phyloP scores from a whole-genome alignment of 2,113 vertebrate species.

The Megaceryle torquata region DNA sequence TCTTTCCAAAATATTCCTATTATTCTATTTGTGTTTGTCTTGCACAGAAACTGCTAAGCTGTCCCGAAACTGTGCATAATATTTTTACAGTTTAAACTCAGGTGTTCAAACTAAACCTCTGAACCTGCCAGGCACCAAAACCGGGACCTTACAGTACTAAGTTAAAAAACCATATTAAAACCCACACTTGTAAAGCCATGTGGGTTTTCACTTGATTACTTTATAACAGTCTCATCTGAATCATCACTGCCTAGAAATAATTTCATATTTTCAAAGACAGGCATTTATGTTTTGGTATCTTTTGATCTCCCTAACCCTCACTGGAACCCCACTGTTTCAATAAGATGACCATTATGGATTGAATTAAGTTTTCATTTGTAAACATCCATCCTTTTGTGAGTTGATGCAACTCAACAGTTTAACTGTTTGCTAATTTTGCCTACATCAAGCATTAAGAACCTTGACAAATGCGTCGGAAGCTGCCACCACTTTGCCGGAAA shows the following conservation, averaged over 20 bases:
- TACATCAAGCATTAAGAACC: fast-evolving
- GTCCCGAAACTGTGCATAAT: neutral
- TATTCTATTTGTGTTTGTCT: neutral
- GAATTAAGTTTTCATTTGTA: neutral
- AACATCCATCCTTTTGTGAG: neutral
- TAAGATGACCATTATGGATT: fast-evolving
- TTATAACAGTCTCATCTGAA: neutral
- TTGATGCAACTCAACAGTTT: neutral
- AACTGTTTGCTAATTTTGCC: neutral
- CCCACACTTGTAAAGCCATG: neutral
- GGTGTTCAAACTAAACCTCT: neutral
- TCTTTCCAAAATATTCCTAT: neutral
- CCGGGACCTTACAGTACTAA: too few species aligned
- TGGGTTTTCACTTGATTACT: neutral
- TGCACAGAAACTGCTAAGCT: neutral
- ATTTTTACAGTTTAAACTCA: neutral
- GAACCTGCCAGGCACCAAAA: neutral
- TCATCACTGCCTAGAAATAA: neutral
- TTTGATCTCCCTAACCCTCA: neutral
- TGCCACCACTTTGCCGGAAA: neutral
- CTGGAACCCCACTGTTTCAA: neutral
- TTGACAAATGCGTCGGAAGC: neutral
- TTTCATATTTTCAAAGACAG: neutral
- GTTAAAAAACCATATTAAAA: neutral
- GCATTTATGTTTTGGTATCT: neutral